phyloP scores from a whole-genome alignment of 37 sponge, comb jelly and placozoan genomes.

The Diacarnus erythraeanus region DNA sequence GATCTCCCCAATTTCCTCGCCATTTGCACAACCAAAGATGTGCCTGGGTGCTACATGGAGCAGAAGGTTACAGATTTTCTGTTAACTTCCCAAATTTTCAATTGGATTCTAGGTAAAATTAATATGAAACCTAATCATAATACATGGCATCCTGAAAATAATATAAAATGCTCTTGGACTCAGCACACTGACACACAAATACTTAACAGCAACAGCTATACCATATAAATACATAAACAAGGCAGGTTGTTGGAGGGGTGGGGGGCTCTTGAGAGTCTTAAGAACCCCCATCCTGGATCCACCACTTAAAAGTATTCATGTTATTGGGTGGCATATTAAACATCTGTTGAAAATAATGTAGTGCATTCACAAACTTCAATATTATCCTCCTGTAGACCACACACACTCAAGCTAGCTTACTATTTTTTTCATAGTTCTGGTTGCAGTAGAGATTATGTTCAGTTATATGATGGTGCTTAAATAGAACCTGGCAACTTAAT shows the following conservation, averaged over 20 bases:
- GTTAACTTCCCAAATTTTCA: not conserved
- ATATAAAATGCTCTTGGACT: not conserved
- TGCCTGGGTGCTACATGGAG: constrained; percentile 40
- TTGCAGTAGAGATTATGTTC: constrained; percentile 5
- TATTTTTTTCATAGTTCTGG: constrained; percentile 3
- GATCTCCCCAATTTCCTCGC: constrained; percentile 39
- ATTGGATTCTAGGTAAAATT: constrained; percentile 6
- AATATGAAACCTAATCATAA: not conserved
- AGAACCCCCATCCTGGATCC: no score
- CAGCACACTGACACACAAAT: not conserved
- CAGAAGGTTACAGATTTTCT: constrained; percentile 30
- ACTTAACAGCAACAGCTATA: no score
- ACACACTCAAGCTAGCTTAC: no score
- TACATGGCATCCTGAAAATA: not conserved
- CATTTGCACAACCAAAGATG: constrained; percentile 29
- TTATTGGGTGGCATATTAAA: no score
- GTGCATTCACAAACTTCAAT: no score
- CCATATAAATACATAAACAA: no score
- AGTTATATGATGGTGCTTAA: not conserved
- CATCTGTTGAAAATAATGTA: no score
- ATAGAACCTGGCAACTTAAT: not conserved
- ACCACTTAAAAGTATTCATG: no score
- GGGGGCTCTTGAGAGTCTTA: no score
- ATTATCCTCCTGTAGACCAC: no score
- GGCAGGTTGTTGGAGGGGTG: no score